These are phyloP conservation scores for Drosophila simulans DNA, from an alignment of 1,140 invertebrate species.

Conservation along the genomic window DNA sequence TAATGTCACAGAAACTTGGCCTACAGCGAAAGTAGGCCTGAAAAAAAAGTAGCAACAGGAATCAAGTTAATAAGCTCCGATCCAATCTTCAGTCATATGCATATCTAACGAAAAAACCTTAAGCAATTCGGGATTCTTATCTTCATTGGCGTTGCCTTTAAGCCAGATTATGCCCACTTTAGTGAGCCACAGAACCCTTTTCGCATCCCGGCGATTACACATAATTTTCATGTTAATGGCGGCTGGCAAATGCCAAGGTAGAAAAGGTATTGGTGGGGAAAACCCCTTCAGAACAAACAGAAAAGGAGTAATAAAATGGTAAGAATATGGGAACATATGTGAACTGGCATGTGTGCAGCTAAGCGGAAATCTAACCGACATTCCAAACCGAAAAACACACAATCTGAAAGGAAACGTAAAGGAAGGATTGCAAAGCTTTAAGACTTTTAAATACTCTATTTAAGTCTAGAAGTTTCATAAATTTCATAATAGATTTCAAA, in stretches of 20 bases:
- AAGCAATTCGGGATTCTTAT: conserved; percentile 17
- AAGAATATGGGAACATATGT: conserved; percentile 28
- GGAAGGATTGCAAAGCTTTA: background rate
- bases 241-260: conserved; percentile 51
- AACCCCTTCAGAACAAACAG: conserved; percentile 29
- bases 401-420: conserved; percentile 15
- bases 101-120: conserved; percentile 6
- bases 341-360: conserved; percentile 36
- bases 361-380: conserved; percentile 52
- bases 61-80: conserved; percentile 8
- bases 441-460: conserved; percentile 9
- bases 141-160: background rate
- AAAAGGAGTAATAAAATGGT: conserved; percentile 22
- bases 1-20: conserved; percentile 32
- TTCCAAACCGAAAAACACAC: conserved; percentile 22
- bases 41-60: background rate
- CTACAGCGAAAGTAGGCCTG: background rate
- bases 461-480: background rate
- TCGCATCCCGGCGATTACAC: conserved; percentile 42
- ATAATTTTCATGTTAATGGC: conserved; percentile 63
- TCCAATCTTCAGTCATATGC: conserved; percentile 6
- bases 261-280: background rate
- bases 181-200: conserved; percentile 35
- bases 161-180: conserved; percentile 11
- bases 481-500: too few species aligned